Evolutionary conservation across 2,797 vertebrate genomes (phyloP), one percentile per base, ranked within the genome.

Genomic region (Xenentodon cancila): DNA sequence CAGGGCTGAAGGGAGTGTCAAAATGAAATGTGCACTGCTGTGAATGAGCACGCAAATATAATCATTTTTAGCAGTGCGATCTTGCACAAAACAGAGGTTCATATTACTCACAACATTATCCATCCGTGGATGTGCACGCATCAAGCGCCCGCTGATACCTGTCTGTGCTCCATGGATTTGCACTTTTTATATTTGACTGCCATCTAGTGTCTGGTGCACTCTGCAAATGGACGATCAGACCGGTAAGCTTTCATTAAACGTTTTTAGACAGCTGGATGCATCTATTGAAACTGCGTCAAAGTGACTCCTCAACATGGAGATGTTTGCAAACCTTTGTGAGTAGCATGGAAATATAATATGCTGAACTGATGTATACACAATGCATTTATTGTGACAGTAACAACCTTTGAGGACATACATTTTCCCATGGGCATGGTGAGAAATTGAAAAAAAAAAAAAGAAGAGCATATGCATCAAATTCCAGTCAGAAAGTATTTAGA

Each of bases 191-290:
- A 59, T 76, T 72, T 84, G 68, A 79, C 73, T 88, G 85, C 85
- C 89, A 88, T 75, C 89, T 91, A 84, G 84, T 88, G 89, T 18
- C 46, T 15, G 12, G 11, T 48, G 6, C 15, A 15, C 45, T 18
- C 8, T 37, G 59, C 4, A 61, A 64, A 22, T 69, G 64, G 12
- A 9, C 15, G 32, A 4, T 25, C 5, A 9, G 5, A 30, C 19
- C 15, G 9, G 13, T 1, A 9, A 4, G 11, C 9, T 48, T 46
- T 46, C 18, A 48, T 54, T 9, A 17, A 46, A 8, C 21, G 6
- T 44, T 45, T 51, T 8, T 45, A 47, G 44, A 6, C 46, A 17
- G 34, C 34, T 37, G 34, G 15, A 55, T 27, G 19, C 9, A 27
- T 45, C 7, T n/a, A 50, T 53, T 9, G 21, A 0, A 2, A 50